phyloP scores from a whole-genome alignment of 2,113 vertebrate species.

The Mugil cephalus region DNA sequence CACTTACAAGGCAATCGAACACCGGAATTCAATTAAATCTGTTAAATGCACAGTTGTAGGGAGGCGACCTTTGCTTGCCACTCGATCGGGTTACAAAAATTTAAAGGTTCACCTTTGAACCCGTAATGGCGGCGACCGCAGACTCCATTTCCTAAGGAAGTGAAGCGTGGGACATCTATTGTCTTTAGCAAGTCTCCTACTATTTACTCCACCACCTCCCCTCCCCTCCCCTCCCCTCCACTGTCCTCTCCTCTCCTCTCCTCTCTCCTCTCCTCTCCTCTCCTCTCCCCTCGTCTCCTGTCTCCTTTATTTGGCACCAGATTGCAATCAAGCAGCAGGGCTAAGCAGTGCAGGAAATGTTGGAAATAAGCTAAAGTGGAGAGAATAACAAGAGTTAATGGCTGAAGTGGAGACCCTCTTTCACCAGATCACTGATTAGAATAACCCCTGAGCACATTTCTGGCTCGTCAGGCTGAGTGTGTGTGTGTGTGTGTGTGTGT shows the following conservation, averaged over 20 bases:
- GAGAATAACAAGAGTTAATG: constrained; percentile 65
- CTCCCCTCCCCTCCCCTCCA: background rate
- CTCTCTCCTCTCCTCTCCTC: background rate
- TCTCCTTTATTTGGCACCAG: constrained; percentile 55
- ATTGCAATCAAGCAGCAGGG: constrained; percentile 68
- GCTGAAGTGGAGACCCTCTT: constrained; percentile 67
- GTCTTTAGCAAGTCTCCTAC: constrained; percentile 46
- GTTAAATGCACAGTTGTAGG: constrained; percentile 25
- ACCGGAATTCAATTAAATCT: constrained; percentile 19
- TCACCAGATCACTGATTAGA: constrained; percentile 69
- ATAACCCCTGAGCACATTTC: constrained; percentile 40
- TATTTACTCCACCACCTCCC: constrained; percentile 26
- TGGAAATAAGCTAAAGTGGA: constrained; percentile 59
- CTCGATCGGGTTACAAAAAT: constrained; percentile 60
- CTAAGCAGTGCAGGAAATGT: constrained; percentile 62
- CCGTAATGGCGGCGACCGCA: constrained; percentile 59
- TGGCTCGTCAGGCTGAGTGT: constrained; percentile 19
- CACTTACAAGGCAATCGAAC: constrained; percentile 39
- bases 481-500: constrained; percentile 13
- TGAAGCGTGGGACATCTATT: constrained; percentile 71
- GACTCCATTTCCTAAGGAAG: constrained; percentile 74
- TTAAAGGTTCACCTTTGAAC: constrained; percentile 70
- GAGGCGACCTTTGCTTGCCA: constrained; percentile 57
- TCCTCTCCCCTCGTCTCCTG: background rate
- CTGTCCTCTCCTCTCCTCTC: background rate